Evolutionary conservation across 1,140 invertebrate genomes (phyloP).

Genomic region (Schlechtendalia chinensis): DNA sequence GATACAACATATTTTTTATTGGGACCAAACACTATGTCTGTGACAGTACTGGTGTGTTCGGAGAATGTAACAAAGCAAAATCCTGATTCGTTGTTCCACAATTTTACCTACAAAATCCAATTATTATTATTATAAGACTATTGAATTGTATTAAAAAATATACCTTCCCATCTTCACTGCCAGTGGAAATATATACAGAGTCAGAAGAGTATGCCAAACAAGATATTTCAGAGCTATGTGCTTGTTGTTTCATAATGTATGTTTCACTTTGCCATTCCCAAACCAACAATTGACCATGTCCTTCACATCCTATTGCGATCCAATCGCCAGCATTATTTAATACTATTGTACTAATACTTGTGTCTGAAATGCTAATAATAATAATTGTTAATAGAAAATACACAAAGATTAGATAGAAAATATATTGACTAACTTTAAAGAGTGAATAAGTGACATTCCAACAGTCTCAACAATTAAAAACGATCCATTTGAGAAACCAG

Average conservation of each 20-base stretch:
- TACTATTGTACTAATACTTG: constrained; percentile 74
- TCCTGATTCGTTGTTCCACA: constrained; percentile 87
- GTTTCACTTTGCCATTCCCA: constrained; percentile 99
- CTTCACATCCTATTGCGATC: constrained; percentile 85
- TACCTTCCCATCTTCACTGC: constrained; percentile 90
- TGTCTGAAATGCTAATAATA: constrained; percentile 70
- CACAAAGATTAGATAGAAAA: constrained; percentile 45
- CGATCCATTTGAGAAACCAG: constrained; percentile 75
- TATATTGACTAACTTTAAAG: constrained; percentile 63
- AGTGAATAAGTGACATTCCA: constrained; percentile 88
- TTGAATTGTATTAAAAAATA: not conserved
- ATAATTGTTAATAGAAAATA: constrained; percentile 50
- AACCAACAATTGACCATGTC: constrained; percentile 85
- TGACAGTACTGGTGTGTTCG: constrained; percentile 82
- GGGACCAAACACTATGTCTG: constrained; percentile 78
- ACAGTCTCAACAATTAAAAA: constrained; percentile 93
- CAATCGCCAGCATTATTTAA: constrained; percentile 90
- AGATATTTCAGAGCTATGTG: constrained; percentile 85
- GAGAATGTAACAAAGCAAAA: constrained; percentile 95
- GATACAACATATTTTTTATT: constrained; percentile 91
- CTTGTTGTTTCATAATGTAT: constrained; percentile 97
- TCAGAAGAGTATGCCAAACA: constrained; percentile 88
- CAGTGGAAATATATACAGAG: constrained; percentile 85
- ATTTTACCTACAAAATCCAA: constrained; percentile 67
- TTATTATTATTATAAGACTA: not conserved